Evolutionary conservation across 2,888 invertebrate genomes (phyloP), one percentile per base, ranked within the genome.

Genomic region (Pristionchus maxplancki): DNA sequence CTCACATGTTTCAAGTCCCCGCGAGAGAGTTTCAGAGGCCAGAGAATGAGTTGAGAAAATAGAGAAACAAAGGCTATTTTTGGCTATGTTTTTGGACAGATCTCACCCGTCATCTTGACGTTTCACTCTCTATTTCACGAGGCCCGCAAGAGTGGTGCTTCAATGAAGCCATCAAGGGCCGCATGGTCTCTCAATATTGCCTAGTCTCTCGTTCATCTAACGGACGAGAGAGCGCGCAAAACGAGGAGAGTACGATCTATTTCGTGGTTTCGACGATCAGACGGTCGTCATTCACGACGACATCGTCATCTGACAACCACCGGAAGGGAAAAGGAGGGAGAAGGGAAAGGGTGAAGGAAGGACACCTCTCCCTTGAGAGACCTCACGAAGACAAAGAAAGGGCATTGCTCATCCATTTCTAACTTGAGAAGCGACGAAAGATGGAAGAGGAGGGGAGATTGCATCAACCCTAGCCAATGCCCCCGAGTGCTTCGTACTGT

Each of bases 361-460:
- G 83, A 53, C 53, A 37, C 24, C 34, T 34, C 24, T 82, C 31
- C 24, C 50, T 11, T 44, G 24, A 31, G 53, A 74, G 83, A 83
- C 50, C 48, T 31, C 82, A 48, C 71, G 15, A 37, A 71, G 17
- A 34, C 53, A 83, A 83, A 31, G 78, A 78, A 78, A 78, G 78
- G 78, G n/a, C 78, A 78, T 11, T n/a, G 34, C 78, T 40, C 78
- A 78, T 78, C 78, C 78, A 78, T 78, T 78, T 40, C 78, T 48
- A 78, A 78, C n/a, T 40, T 20, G 28, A 48, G 71, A 71, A 71
- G 37, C 20, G 44, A 78, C 8, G 40, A 78, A 31, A 20, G 71
- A 44, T 48, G 78, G 78, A 48, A 44, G 44, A 44, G 44, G 6
- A 64, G 11, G 34, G 31, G 34, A 64, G 67, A 67, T 67, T 67